phyloP scores from a whole-genome alignment of 2,888 invertebrate species.

The Hymenopus coronatus region DNA sequence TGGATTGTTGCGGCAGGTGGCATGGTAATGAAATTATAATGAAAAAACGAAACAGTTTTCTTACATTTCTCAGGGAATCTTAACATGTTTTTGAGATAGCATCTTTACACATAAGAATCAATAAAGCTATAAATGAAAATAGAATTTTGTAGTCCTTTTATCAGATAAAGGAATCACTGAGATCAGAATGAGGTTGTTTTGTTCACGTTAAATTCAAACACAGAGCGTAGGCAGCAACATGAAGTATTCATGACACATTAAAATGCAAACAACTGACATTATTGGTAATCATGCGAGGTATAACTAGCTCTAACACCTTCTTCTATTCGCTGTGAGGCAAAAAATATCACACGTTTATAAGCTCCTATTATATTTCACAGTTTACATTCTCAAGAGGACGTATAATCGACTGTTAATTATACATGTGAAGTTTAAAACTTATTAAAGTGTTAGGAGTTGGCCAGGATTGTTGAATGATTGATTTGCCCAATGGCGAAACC shows the following conservation, averaged over 20 bases:
- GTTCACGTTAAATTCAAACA: background rate
- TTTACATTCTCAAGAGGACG: background rate
- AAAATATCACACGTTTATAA: background rate
- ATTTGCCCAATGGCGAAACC: background rate
- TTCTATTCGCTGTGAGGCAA: background rate
- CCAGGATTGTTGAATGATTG: background rate
- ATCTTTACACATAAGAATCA: too few species aligned
- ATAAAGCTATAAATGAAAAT: too few species aligned
- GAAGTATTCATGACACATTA: background rate
- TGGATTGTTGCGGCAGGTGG: too few species aligned
- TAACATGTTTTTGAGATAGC: too few species aligned
- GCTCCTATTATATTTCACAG: background rate
- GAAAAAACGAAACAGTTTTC: too few species aligned
- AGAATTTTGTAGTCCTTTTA: too few species aligned
- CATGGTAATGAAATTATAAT: too few species aligned
- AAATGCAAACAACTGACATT: background rate
- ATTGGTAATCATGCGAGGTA: background rate
- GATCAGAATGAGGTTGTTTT: too few species aligned
- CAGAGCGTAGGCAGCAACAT: background rate
- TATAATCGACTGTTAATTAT: background rate
- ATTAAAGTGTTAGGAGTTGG: background rate
- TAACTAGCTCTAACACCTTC: background rate
- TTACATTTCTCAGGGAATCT: too few species aligned
- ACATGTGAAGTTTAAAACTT: background rate
- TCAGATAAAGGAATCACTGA: background rate